Evolutionary conservation across 2,888 invertebrate species (phyloP).

Genomic region (Baronia brevicornis): DNA sequence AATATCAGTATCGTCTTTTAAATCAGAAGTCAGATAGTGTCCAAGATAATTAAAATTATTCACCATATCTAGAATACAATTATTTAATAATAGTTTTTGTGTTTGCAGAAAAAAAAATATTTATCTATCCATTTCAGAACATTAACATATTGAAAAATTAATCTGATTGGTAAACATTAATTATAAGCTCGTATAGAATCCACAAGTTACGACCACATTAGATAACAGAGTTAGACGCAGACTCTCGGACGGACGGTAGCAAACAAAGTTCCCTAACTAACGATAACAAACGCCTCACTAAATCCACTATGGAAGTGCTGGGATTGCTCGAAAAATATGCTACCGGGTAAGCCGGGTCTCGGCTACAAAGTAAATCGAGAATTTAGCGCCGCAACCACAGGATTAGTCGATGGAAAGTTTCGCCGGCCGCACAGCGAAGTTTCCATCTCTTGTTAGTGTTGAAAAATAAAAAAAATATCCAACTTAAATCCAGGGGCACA

Average conservation of each 20-base stretch:
- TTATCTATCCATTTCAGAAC: too few species aligned
- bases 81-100: too few species aligned
- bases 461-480: constrained; percentile 43
- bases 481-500: constrained; percentile 37
- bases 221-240: constrained; percentile 21
- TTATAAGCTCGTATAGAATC: constrained; percentile 18
- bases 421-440: constrained; percentile 41
- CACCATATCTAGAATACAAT: too few species aligned
- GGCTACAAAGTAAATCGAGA: constrained; percentile 65
- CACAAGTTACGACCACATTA: constrained; percentile 19
- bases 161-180: constrained; percentile 23
- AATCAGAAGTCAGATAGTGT: too few species aligned
- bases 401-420: constrained; percentile 65
- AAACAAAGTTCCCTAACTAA: constrained; percentile 41
- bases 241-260: constrained; percentile 17
- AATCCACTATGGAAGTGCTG: constrained; percentile 51
- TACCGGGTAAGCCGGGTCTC: constrained; percentile 51
- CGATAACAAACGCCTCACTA: constrained; percentile 55
- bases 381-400: constrained; percentile 57
- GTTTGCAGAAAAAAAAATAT: too few species aligned
- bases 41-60: too few species aligned
- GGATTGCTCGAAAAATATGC: constrained; percentile 64
- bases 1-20: too few species aligned
- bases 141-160: too few species aligned
- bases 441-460: constrained; percentile 65